Evolutionary conservation across 2,888 invertebrate genomes (phyloP).

Genomic region (Aspidiotus rigidus): DNA sequence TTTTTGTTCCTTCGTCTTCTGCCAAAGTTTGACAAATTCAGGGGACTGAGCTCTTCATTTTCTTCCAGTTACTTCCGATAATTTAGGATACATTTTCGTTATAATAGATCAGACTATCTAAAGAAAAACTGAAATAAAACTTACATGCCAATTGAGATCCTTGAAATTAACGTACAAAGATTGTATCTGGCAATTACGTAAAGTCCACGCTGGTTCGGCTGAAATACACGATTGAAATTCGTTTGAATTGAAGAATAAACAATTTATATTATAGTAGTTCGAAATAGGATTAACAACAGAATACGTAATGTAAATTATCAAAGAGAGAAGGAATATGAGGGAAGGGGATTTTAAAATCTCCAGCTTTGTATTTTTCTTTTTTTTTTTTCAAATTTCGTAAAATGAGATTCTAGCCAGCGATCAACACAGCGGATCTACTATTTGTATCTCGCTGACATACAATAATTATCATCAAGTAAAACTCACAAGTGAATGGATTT

Average conservation of each 20-base stretch:
- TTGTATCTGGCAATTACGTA: slow-evolving; percentile 76
- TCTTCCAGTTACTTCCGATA: not conserved
- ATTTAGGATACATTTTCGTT: no score
- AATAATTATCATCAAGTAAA: no score
- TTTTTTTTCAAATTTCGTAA: no score
- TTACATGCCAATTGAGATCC: slow-evolving; percentile 76
- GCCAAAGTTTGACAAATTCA: no score
- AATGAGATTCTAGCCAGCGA: slow-evolving; percentile 11
- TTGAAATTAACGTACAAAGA: slow-evolving; percentile 87
- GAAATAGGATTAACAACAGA: no score
- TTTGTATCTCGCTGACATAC: no score
- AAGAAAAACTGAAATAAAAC: slow-evolving; percentile 41
- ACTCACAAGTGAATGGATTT: slow-evolving; percentile 37
- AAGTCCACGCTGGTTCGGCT: slow-evolving; percentile 39
- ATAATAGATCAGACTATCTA: not conserved
- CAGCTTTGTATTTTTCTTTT: no score
- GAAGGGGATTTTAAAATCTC: no score
- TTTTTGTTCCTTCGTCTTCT: no score
- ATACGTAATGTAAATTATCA: no score
- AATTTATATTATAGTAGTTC: no score
- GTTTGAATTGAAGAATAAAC: no score
- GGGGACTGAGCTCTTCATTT: not conserved
- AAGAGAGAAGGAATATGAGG: not conserved
- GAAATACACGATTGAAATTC: slow-evolving; percentile 4
- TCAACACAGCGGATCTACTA: not conserved